Percentiles rank a stretch among this genome's conserved stretches.
phyloP scores from a whole-genome alignment of 2,888 invertebrate genomes.

The Lomographa bimaculata region DNA sequence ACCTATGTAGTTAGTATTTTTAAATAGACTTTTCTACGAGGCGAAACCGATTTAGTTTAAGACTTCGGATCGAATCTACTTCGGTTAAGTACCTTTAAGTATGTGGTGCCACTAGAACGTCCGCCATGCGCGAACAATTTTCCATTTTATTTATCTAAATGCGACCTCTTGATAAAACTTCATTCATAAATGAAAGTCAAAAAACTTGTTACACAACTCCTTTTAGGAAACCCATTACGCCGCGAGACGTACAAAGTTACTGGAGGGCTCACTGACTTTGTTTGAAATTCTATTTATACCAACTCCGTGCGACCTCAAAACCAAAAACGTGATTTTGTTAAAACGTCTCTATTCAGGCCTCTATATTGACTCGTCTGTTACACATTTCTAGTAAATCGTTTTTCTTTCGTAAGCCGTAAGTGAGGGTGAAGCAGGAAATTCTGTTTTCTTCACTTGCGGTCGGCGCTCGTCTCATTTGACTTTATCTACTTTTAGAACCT shows the following conservation, averaged over 20 bases:
- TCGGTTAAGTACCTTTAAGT: too few species aligned
- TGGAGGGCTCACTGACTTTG: conserved; percentile 17
- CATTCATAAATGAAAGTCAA: conserved; percentile 31
- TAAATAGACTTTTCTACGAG: too few species aligned
- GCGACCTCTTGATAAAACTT: conserved; percentile 28
- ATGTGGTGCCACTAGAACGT: too few species aligned
- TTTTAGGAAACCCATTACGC: conserved; percentile 16
- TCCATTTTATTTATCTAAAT: conserved; percentile 33
- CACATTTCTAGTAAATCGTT: conserved; percentile 14
- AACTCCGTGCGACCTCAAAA: conserved; percentile 28
- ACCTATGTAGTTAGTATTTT: too few species aligned
- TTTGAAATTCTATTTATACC: conserved; percentile 27
- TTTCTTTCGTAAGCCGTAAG: conserved; percentile 8
- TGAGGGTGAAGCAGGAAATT: conserved; percentile 1
- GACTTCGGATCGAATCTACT: conserved; percentile 19
- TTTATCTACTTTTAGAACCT: too few species aligned
- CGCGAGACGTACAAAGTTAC: conserved; percentile 11
- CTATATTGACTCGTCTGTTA: conserved; percentile 21
- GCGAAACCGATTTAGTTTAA: too few species aligned
- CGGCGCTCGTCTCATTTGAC: too few species aligned
- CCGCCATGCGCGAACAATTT: conserved; percentile 21
- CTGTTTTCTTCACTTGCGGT: conserved; percentile 1
- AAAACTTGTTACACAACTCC: conserved; percentile 33
- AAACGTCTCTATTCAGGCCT: conserved; percentile 26
- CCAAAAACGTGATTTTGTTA: conserved; percentile 24